These are phyloP conservation scores for Incurvaria masculella DNA, from an alignment of 2,888 invertebrate species.

Conservation along the genomic window DNA sequence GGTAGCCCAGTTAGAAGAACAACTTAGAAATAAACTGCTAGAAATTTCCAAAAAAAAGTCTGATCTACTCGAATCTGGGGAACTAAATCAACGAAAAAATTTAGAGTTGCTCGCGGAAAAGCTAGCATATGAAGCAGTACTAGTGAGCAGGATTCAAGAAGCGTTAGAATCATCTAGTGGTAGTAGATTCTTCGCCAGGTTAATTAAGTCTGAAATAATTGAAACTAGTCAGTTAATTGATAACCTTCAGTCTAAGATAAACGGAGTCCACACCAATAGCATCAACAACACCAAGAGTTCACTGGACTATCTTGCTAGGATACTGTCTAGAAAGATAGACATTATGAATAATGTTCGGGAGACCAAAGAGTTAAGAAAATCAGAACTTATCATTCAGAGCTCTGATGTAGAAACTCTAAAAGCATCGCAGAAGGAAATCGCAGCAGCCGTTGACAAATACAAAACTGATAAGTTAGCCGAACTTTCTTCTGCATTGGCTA, in stretches of 20 bases:
- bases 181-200: slow-evolving; percentile 56
- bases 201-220: slow-evolving; percentile 65
- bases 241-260: slow-evolving; percentile 65
- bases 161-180: slow-evolving; percentile 59
- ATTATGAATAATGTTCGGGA: slow-evolving; percentile 31
- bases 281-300: slow-evolving; percentile 37
- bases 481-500: slow-evolving; percentile 66
- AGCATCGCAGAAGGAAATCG: slow-evolving; percentile 58
- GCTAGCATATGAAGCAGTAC: slow-evolving; percentile 75
- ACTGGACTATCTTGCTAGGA: slow-evolving; percentile 70
- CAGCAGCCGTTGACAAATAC: slow-evolving; percentile 59
- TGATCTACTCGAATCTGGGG: slow-evolving; percentile 62
- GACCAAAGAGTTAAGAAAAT: slow-evolving; percentile 26
- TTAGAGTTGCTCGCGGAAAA: slow-evolving; percentile 74
- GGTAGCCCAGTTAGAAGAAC: slow-evolving; percentile 62
- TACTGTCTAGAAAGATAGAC: slow-evolving; percentile 69
- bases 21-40: slow-evolving; percentile 65
- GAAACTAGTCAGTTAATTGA: slow-evolving; percentile 76
- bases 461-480: slow-evolving; percentile 67
- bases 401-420: slow-evolving; percentile 51
- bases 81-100: slow-evolving; percentile 64
- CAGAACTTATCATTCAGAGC: slow-evolving; percentile 40
- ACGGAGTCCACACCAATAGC: slow-evolving; percentile 48
- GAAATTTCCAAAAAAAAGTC: slow-evolving; percentile 68
- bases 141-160: slow-evolving; percentile 66